phyloP scores from a whole-genome alignment of 2,113 vertebrate species.

The Eubucco bourcierii region DNA sequence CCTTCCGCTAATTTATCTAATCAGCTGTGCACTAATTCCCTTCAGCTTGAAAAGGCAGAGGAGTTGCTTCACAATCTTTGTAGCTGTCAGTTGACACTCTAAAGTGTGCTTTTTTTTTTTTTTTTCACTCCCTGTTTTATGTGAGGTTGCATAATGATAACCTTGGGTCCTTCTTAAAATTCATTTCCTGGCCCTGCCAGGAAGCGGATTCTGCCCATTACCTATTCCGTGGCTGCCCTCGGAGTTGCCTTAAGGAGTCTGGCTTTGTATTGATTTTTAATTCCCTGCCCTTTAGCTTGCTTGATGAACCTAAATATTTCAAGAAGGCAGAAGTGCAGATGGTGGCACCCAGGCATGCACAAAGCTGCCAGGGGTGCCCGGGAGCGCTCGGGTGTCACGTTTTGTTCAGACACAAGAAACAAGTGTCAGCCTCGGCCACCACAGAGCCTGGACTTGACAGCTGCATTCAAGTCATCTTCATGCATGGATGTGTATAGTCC shows the following conservation, averaged over 20 bases:
- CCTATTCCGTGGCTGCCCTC: not conserved
- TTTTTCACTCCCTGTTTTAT: not conserved
- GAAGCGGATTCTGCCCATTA: conserved; percentile 21
- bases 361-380: not conserved
- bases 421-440: not conserved
- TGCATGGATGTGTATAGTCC: not conserved
- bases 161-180: conserved; percentile 19
- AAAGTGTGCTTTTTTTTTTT: not conserved
- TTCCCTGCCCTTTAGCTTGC: conserved; percentile 57
- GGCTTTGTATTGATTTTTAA: conserved; percentile 63
- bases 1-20: conserved; percentile 29
- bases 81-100: conserved; percentile 5
- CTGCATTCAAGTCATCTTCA: not conserved
- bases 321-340: conserved; percentile 25
- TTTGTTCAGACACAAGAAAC: conserved; percentile 9
- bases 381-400: not conserved
- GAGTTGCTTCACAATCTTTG: conserved; percentile 48
- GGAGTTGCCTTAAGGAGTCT: conserved; percentile 57
- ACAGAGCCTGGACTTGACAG: not conserved
- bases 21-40: conserved; percentile 38
- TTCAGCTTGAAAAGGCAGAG: conserved; percentile 27
- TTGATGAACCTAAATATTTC: conserved; percentile 57
- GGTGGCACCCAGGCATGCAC: not conserved
- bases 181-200: not conserved
- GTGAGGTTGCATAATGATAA: not conserved